Evolutionary conservation across 2,888 invertebrate genomes (phyloP).

Genomic region (Trimorus sp.): DNA sequence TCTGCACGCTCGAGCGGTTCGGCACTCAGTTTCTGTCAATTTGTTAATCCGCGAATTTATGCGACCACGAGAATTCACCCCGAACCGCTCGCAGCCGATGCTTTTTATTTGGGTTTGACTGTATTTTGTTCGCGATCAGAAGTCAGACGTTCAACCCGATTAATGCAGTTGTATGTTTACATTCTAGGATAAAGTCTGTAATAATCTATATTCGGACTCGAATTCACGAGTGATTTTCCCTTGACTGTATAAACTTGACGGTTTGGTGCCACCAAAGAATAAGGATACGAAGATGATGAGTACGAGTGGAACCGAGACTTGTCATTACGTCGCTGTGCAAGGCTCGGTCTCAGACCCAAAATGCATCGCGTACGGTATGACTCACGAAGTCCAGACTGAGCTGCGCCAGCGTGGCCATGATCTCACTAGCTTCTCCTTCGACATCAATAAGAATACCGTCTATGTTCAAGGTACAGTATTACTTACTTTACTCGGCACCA

Average conservation of each 20-base stretch:
- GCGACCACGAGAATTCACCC: no score
- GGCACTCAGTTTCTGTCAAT: no score
- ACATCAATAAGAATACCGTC: no score
- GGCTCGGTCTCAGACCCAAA: slow-evolving; percentile 90
- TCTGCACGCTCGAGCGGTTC: no score
- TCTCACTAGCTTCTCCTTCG: no score
- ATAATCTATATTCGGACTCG: slow-evolving; percentile 19
- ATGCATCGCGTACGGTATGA: slow-evolving; percentile 89
- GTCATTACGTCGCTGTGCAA: slow-evolving; percentile 90
- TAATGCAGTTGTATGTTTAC: slow-evolving; percentile 22
- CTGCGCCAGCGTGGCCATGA: slow-evolving; percentile 87
- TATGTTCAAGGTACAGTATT: no score
- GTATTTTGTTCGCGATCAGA: background rate
- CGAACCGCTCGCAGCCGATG: no score
- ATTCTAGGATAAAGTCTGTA: slow-evolving; percentile 49
- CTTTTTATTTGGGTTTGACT: background rate
- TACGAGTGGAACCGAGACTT: slow-evolving; percentile 83
- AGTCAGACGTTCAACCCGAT: background rate
- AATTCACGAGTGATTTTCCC: slow-evolving; percentile 39
- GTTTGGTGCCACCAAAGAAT: no score
- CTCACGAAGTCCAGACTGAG: slow-evolving; percentile 87
- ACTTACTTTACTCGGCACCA: no score
- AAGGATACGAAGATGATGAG: no score
- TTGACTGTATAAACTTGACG: no score
- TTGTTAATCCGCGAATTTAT: no score